These are phyloP conservation scores for Leptobrachium leishanense DNA, from an alignment of 2,113 vertebrate species.

Conservation along the genomic window DNA sequence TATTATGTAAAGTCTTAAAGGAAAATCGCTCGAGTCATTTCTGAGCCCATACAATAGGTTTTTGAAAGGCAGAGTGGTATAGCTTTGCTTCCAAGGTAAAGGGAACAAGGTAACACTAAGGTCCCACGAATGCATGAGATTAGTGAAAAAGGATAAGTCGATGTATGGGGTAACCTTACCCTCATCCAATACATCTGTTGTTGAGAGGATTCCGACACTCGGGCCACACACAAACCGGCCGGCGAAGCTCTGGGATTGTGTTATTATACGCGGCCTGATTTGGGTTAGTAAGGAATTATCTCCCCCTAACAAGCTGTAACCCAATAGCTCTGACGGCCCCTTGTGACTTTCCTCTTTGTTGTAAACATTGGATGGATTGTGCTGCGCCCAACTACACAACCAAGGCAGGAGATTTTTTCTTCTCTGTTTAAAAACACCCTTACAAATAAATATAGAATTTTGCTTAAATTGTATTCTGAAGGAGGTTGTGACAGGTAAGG, in stretches of 20 bases:
- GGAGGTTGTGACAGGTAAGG: no score
- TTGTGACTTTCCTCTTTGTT: neutral
- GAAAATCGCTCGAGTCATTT: neutral
- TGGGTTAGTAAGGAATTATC: slow-evolving; percentile 65
- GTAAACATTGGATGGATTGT: no score
- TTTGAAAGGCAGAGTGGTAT: neutral
- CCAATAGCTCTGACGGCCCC: slow-evolving; percentile 54
- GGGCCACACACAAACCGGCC: slow-evolving; percentile 70
- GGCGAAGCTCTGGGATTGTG: slow-evolving; percentile 60
- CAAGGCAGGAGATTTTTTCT: no score
- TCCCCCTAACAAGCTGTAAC: slow-evolving; percentile 60
- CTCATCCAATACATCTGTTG: slow-evolving; percentile 68
- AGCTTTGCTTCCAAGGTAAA: slow-evolving; percentile 2
- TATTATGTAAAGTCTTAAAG: no score
- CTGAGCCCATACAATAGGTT: neutral
- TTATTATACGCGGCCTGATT: slow-evolving; percentile 67
- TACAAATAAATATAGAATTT: no score
- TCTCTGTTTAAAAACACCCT: no score
- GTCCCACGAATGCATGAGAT: slow-evolving; percentile 48
- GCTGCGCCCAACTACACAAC: no score
- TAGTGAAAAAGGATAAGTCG: slow-evolving; percentile 57
- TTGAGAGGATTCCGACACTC: slow-evolving; percentile 62
- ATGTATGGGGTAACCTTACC: slow-evolving; percentile 64
- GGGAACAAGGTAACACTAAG: slow-evolving; percentile 49
- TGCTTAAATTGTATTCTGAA: no score